Evolutionary conservation across 2,797 vertebrate species (phyloP).

Genomic region (Onychomys torridus): DNA sequence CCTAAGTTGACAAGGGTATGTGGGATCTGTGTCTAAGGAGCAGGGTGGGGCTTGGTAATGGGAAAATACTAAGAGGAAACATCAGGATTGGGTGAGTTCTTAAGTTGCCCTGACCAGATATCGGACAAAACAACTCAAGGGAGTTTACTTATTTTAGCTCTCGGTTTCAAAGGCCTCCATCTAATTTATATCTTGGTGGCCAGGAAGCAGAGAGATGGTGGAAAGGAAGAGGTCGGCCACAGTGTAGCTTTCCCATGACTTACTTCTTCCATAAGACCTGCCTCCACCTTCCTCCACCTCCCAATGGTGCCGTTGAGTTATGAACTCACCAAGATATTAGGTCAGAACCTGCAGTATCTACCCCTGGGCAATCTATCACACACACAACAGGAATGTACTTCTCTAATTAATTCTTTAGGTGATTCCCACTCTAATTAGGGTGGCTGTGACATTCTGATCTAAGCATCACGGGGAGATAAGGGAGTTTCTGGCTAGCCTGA

Average conservation of each 20-base stretch:
- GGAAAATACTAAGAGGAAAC: not conserved
- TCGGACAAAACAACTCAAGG: not conserved
- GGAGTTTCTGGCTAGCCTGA: not conserved
- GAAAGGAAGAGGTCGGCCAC: not conserved
- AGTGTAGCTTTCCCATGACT: fast-evolving
- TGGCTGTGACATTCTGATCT: not conserved
- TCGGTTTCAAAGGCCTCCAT: not conserved
- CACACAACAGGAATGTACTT: not conserved
- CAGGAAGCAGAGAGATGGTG: not conserved
- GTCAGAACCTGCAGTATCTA: not conserved
- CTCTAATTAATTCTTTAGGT: not conserved
- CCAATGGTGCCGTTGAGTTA: not conserved
- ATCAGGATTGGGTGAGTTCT: not conserved
- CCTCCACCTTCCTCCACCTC: not conserved
- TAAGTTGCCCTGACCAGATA: not conserved
- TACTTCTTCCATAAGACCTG: not conserved
- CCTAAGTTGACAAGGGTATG: too few relatives aligned
- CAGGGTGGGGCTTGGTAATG: not conserved
- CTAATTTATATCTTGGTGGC: not conserved
- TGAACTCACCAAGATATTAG: not conserved
- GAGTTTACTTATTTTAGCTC: not conserved
- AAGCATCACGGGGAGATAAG: not conserved
- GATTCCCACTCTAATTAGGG: not conserved
- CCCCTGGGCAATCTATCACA: not conserved
- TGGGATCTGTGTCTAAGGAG: not conserved